These are phyloP conservation scores for Petrophora chlorosata DNA, from an alignment of 2,888 invertebrate species.

Conservation along the genomic window DNA sequence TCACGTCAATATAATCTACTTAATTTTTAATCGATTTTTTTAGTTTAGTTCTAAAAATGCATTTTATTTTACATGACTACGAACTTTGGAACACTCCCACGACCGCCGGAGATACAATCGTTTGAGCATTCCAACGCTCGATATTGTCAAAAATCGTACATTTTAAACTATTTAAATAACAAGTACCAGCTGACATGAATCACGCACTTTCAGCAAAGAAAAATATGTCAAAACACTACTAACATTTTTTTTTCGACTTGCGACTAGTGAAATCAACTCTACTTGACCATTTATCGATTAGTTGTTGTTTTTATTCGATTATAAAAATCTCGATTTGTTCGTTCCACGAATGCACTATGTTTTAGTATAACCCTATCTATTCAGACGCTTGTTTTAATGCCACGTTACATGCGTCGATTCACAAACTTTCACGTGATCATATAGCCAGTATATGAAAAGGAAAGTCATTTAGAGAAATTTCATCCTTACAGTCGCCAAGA, in stretches of 20 bases:
- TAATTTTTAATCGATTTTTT: conserved; percentile 61
- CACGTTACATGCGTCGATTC: conserved; percentile 48
- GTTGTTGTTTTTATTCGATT: conserved; percentile 61
- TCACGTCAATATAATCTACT: conserved; percentile 74
- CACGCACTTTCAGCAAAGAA: conserved; percentile 85
- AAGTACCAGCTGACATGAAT: conserved; percentile 83
- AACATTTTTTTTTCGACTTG: conserved; percentile 81
- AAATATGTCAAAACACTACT: conserved; percentile 85
- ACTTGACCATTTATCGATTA: conserved; percentile 81
- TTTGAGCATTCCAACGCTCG: conserved; percentile 72
- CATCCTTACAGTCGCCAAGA: conserved; percentile 44
- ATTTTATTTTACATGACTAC: conserved; percentile 70
- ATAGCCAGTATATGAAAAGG: conserved; percentile 72
- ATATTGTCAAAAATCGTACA: conserved; percentile 38
- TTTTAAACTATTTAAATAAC: conserved; percentile 64
- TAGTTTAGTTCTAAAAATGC: conserved; percentile 70
- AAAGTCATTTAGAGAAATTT: conserved; percentile 51
- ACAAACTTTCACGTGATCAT: conserved; percentile 60
- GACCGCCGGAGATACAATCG: conserved; percentile 52
- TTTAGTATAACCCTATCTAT: conserved; percentile 76
- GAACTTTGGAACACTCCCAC: conserved; percentile 74
- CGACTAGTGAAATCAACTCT: conserved; percentile 85
- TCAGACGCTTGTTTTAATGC: conserved; percentile 61
- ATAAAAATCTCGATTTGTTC: conserved; percentile 73
- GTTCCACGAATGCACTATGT: conserved; percentile 79